Evolutionary conservation across 1,140 invertebrate genomes (phyloP).

Genomic region (Danaus melanippus): DNA sequence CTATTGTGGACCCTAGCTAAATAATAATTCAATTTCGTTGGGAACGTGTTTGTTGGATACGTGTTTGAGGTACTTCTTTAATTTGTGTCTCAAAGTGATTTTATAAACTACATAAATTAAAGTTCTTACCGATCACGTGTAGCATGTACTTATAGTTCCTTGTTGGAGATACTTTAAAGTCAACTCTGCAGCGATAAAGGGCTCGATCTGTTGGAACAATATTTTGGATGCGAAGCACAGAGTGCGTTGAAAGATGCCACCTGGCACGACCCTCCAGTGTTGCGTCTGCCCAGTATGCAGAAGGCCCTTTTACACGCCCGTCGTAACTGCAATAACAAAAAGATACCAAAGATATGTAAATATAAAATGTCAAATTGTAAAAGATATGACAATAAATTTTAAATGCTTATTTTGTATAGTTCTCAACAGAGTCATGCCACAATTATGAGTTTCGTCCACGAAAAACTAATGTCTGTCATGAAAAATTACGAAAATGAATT

Average conservation of each 20-base stretch:
- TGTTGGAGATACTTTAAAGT: constrained; percentile 87
- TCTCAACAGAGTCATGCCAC: too few species aligned
- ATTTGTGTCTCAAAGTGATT: too few species aligned
- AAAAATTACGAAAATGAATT: constrained; percentile 5
- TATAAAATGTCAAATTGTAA: too few species aligned
- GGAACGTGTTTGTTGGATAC: too few species aligned
- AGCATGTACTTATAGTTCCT: constrained; percentile 80
- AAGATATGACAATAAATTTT: too few species aligned
- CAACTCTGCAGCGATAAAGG: constrained; percentile 84
- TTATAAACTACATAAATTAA: constrained; percentile 18
- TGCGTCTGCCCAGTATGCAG: constrained; percentile 87
- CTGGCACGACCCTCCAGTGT: constrained; percentile 83
- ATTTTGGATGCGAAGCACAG: constrained; percentile 81
- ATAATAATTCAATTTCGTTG: neutral
- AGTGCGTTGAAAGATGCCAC: constrained; percentile 79
- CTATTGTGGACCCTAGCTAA: too few species aligned
- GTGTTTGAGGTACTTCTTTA: too few species aligned
- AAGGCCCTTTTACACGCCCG: constrained; percentile 79
- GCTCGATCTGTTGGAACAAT: constrained; percentile 81
- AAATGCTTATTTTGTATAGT: too few species aligned
- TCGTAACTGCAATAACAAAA: constrained; percentile 77
- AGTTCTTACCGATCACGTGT: constrained; percentile 23
- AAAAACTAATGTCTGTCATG: constrained; percentile 4
- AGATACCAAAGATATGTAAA: neutral
- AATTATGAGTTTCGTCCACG: neutral